Base-by-base conservation (phyloP, 2,113 vertebrate species). In the Hiodon alosoides region DNA sequence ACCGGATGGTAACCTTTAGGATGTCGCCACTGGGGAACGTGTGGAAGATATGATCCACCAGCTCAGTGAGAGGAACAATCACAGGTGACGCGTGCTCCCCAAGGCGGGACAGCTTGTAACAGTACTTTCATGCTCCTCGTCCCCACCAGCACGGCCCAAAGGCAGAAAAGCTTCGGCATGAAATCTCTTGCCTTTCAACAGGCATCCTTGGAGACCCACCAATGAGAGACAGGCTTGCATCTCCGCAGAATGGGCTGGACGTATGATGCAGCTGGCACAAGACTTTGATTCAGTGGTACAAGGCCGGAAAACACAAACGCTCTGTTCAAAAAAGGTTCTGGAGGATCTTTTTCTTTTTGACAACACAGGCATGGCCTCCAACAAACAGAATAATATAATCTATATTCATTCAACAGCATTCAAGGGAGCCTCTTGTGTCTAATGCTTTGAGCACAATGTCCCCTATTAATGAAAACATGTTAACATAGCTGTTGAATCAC, bases 101-200 rank as follows among this genome's bases (percentile, higher is more conserved):
- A 48, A 66, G 48, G 8, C 62, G 31, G 46, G 10, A 66, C 64
- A 66, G 31, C 64, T 31, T 31, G 31, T 31, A 47, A 66, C 31
- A 66, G 8, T 66, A 66, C 64, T 66, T 48, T 66, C 64, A 66
- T 47, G 48, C 64, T 47, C 64, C 64, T 66, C 48, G 8, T 46
- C 7, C 31, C 6, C 47, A 31, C 17, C 17, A 10, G 62, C 64
- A 9, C 31, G 4, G 46, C 8, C 48, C 10, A 66, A 48, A 47
- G 64, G 9, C 64, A 66, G 13, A 66, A 66, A 66, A 48, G 64
- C 64, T 17, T 7, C 61, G 9, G 61, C 61, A 5, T 64, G n/a
- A 64, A 64, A 64, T 64, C 61, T 17, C 31, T 64, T 64, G 16
- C 61, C 61, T 64, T 64, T 64, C 31, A 64, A 17, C 61, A 7